Base-by-base conservation (phyloP, 2,888 invertebrate genomes). In the Drosophila demipolita region DNA sequence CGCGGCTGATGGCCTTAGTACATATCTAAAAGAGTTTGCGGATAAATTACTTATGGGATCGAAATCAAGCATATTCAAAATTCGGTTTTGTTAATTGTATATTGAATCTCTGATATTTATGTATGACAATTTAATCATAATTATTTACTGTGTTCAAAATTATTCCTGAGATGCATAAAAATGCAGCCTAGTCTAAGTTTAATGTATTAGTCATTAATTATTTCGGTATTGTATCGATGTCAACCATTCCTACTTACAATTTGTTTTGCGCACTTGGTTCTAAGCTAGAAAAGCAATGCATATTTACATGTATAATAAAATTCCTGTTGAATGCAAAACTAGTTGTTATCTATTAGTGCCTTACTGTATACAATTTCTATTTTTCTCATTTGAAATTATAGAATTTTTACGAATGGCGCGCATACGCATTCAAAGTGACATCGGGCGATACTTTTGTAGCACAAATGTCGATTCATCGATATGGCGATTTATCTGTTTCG, bases 211-310 rank as follows among this genome's bases (percentile, higher is more conserved):
- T 71, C 59, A 54, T 63, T 71, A 65, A 61, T 69, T 71, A 38
- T 59, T 69, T 69, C 66, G 70, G 71, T 80, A 82, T 69, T 73
- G 66, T 80, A 68, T 77, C 72, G 63, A 82, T 66, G 59, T 76
- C 65, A 78, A 75, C 61, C 83, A 88, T 88, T 86, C 90, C 90
- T 83, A 83, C 62, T 80, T 75, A 85, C 85, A 82, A 82, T 74
- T 79, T 86, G 88, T 85, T 87, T 87, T 78, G 79, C 74, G 82
- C 75, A 84, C 89, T 75, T 77, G 69, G 63, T 73, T 78, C 79
- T 69, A 55, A 65, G 67, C 58, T 57, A 59, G 50, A 83, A 78
- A 65, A 58, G 65, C 61, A 61, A 61, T 73, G 60, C 66, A 81
- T 61, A 38, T 61, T 73, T 62, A 70, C 35, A 74, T 69, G 68